Evolutionary conservation across 2,888 invertebrate genomes (phyloP).

Genomic region (Meliscaeva auricollis): DNA sequence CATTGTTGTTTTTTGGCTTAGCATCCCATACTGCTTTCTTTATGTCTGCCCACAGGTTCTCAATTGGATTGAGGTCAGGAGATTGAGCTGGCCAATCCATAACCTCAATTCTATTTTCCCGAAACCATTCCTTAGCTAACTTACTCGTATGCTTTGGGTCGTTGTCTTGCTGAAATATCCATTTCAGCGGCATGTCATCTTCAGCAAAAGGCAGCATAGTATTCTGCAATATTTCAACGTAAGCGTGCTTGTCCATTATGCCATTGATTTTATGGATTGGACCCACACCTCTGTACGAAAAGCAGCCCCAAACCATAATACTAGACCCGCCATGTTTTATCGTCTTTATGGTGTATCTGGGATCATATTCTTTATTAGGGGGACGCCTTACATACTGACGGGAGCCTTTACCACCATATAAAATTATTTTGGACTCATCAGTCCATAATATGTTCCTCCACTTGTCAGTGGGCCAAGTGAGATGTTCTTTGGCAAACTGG

Average conservation of each 20-base stretch:
- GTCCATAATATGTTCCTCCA: background rate
- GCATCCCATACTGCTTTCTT: background rate
- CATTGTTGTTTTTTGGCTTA: background rate
- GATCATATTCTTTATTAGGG: constrained; percentile 6
- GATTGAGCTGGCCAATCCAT: background rate
- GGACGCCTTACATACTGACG: background rate
- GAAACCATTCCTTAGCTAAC: background rate
- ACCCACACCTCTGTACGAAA: constrained; percentile 68
- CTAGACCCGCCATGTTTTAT: constrained; percentile 73
- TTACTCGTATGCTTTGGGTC: background rate
- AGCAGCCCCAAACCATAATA: constrained; percentile 56
- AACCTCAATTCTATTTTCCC: background rate
- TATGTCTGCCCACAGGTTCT: background rate
- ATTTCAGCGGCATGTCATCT: background rate
- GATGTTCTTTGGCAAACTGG: background rate
- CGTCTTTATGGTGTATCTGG: constrained; percentile 65
- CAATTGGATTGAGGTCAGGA: background rate
- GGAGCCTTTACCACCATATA: background rate
- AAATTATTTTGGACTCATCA: background rate
- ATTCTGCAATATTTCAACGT: background rate
- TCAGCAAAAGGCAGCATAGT: background rate
- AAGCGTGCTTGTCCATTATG: background rate
- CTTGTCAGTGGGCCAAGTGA: background rate
- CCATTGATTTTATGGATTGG: constrained; percentile 49
- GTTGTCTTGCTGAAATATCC: background rate